A percentile compares a stretch with the other conserved stretches of the same genome.
Conservation (phyloP, 2,797 vertebrate genomes). For the Propithecus deckenii region DNA sequence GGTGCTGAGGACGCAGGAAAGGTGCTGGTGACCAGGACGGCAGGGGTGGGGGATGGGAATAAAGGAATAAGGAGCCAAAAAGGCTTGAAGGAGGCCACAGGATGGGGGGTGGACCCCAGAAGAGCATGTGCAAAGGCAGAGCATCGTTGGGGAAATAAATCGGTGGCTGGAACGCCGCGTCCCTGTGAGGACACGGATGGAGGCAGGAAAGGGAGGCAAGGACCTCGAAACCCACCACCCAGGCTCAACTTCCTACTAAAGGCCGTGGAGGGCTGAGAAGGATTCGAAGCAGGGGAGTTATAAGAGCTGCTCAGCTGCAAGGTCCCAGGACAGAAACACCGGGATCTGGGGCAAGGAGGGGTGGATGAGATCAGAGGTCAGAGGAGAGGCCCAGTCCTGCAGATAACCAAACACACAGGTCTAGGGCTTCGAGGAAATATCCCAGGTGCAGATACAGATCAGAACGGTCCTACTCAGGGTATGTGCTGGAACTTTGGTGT, state of each 20-base stretch:
- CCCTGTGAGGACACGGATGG: not conserved
- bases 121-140: not conserved
- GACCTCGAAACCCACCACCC: not conserved
- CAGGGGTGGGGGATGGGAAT: too few species aligned
- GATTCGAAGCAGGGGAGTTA: not conserved
- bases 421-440: not conserved
- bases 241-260: not conserved
- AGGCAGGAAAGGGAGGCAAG: not conserved
- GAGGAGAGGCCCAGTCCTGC: not conserved
- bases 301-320: not conserved
- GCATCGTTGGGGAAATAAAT: not conserved
- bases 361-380: not conserved
- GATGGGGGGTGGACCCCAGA: not conserved
- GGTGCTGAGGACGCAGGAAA: not conserved
- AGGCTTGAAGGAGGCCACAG: not conserved
- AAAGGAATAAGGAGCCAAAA: not conserved
- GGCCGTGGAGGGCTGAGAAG: too few species aligned
- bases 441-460: not conserved
- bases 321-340: too few species aligned
- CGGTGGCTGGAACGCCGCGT: not conserved
- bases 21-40: not conserved
- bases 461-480: not conserved
- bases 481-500: not conserved
- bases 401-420: not conserved
- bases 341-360: not conserved